Evolutionary conservation across 2,113 vertebrate genomes (phyloP).

Genomic region (Zingel zingel): DNA sequence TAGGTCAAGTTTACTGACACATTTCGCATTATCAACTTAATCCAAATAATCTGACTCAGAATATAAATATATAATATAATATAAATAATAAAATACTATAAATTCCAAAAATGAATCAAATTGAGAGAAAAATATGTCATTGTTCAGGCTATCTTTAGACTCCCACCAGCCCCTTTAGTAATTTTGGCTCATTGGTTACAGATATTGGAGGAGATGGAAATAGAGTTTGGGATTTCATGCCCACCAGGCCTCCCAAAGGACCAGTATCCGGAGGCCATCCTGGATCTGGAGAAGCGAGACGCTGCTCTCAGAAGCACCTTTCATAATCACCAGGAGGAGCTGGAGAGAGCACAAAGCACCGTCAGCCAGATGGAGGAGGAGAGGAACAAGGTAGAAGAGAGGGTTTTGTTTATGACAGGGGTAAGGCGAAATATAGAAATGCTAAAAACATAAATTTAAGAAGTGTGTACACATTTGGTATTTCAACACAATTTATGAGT

Average conservation of each 20-base stretch:
- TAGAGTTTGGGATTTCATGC: slow-evolving; percentile 77
- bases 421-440: not conserved
- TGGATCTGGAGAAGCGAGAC: slow-evolving; percentile 76
- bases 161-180: not conserved
- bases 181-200: slow-evolving; percentile 52
- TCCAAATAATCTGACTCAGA: too few species aligned
- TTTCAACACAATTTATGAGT: not conserved
- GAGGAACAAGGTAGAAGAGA: slow-evolving; percentile 79
- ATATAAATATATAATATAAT: too few species aligned
- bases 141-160: slow-evolving; percentile 9
- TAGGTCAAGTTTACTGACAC: not conserved
- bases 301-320: slow-evolving; percentile 68
- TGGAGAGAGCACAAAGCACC: slow-evolving; percentile 58
- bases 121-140: not conserved
- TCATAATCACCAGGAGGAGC: slow-evolving; percentile 79
- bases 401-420: not conserved
- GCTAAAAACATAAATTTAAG: not conserved
- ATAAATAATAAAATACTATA: not conserved
- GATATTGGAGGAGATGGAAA: slow-evolving; percentile 87
- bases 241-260: slow-evolving; percentile 53
- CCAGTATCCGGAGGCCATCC: slow-evolving; percentile 65
- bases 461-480: not conserved
- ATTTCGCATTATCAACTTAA: not conserved
- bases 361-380: slow-evolving; percentile 81
- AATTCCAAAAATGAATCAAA: not conserved